Evolutionary conservation across 2,113 vertebrate species (phyloP).

Genomic region (Microtus oregoni): DNA sequence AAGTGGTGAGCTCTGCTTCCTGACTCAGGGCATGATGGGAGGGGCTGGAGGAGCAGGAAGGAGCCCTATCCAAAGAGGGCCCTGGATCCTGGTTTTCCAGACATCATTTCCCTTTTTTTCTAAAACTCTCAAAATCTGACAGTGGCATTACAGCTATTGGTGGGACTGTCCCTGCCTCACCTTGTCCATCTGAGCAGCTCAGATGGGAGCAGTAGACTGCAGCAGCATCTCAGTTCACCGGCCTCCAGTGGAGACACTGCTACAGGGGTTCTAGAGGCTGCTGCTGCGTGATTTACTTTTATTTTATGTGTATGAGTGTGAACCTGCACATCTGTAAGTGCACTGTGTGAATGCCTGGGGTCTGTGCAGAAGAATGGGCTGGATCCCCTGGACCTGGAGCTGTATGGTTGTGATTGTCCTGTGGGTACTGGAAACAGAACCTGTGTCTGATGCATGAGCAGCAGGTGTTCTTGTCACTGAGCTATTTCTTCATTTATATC

Average conservation of each 20-base stretch:
- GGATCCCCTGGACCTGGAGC: background rate
- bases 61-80: background rate
- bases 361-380: background rate
- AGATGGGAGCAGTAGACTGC: background rate
- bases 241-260: background rate
- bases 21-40: background rate
- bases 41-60: background rate
- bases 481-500: background rate
- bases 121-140: background rate
- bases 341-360: background rate
- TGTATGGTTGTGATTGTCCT: background rate
- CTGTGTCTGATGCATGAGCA: background rate
- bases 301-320: background rate
- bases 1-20: background rate
- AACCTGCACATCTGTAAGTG: background rate
- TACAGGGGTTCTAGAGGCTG: background rate
- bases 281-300: background rate
- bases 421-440: background rate
- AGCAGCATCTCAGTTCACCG: background rate
- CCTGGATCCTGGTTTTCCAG: too few relatives aligned
- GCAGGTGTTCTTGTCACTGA: background rate
- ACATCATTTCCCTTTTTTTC: background rate
- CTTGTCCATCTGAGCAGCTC: background rate
- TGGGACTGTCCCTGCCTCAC: background rate
- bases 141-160: background rate